phyloP scores from a whole-genome alignment of 2,113 vertebrate genomes.

The Lagopus leucura region DNA sequence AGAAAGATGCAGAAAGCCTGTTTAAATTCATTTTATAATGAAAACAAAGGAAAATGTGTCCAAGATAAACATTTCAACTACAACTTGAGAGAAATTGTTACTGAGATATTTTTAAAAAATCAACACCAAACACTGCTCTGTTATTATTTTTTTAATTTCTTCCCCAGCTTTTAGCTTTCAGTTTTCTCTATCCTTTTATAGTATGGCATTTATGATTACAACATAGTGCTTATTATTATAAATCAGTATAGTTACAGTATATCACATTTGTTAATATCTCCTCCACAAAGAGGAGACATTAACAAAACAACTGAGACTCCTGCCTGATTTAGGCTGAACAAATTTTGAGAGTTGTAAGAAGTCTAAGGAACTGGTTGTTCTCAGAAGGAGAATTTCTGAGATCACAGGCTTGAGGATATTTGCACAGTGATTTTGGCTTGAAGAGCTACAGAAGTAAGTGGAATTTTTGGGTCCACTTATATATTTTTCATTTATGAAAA shows the following conservation, averaged over 20 bases:
- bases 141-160: neutral
- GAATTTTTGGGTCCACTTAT: neutral
- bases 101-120: neutral
- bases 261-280: neutral
- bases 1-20: neutral
- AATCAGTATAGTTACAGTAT: neutral
- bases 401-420: neutral
- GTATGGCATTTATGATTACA: neutral
- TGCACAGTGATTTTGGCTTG: neutral
- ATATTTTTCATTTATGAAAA: neutral
- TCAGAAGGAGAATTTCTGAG: neutral
- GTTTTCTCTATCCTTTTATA: neutral
- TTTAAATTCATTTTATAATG: fast-evolving
- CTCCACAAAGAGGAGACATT: neutral
- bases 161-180: neutral
- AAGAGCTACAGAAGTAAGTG: neutral
- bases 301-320: neutral
- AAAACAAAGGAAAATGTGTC: neutral
- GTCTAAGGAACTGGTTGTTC: neutral
- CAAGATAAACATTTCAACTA: neutral
- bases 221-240: neutral
- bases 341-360: neutral
- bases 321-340: neutral
- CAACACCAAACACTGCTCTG: neutral
- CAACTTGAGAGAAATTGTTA: neutral